These are phyloP conservation scores for Aptenodytes forsteri DNA, from an alignment of 2,113 vertebrate species.

Conservation along the genomic window DNA sequence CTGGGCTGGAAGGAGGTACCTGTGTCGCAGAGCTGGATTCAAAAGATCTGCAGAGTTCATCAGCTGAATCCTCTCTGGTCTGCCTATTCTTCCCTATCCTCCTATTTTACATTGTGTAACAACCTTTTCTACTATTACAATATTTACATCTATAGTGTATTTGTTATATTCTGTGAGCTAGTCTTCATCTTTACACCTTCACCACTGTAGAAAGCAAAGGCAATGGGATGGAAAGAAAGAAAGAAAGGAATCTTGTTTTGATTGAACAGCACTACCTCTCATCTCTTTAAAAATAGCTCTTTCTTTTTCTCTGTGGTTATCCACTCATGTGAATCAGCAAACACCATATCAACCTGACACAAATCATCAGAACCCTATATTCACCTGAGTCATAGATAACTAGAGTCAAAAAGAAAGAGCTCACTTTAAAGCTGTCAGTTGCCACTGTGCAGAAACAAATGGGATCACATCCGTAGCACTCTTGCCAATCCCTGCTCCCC, in stretches of 20 bases:
- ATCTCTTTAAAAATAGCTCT: background rate
- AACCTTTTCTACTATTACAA: background rate
- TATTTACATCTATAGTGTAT: background rate
- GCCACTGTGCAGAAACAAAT: background rate
- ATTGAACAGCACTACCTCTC: background rate
- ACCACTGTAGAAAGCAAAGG: background rate
- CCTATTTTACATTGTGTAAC: background rate
- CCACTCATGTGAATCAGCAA: background rate
- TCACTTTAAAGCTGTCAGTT: background rate
- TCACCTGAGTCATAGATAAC: background rate
- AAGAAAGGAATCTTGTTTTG: background rate
- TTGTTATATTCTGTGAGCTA: background rate
- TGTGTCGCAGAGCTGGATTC: background rate
- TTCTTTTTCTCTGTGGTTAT: background rate
- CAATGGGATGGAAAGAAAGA: background rate
- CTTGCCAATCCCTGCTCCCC: background rate
- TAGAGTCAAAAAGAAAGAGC: background rate
- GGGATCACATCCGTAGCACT: background rate
- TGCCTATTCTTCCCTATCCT: background rate
- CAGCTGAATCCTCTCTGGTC: background rate
- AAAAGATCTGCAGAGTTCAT: background rate
- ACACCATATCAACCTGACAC: background rate
- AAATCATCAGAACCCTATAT: background rate
- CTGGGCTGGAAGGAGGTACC: background rate
- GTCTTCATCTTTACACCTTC: background rate